phyloP scores from a whole-genome alignment of 2,888 invertebrate genomes.

The Eumacrocentrus americanus region DNA sequence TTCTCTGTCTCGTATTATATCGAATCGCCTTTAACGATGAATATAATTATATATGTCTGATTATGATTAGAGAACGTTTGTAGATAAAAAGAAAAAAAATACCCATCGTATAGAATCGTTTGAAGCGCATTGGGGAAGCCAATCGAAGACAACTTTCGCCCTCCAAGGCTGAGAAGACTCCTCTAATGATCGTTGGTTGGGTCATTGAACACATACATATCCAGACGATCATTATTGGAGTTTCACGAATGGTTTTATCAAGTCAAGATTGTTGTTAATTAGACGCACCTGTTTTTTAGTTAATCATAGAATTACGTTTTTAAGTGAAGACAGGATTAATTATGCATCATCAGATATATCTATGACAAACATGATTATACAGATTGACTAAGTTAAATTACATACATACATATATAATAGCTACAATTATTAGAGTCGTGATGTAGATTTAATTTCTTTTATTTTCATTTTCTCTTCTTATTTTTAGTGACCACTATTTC shows the following conservation, averaged over 20 bases:
- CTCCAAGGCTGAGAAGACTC: slow-evolving; percentile 59
- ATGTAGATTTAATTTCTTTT: too few relatives aligned
- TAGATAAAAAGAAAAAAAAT: background rate
- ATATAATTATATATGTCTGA: background rate
- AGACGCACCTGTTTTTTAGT: slow-evolving; percentile 4
- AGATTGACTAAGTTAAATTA: too few relatives aligned
- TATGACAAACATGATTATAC: too few relatives aligned
- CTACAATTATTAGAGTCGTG: too few relatives aligned
- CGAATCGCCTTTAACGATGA: too few relatives aligned
- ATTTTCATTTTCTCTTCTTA: too few relatives aligned
- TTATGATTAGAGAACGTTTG: background rate
- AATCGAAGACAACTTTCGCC: slow-evolving; percentile 56
- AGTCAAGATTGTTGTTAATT: slow-evolving; percentile 15
- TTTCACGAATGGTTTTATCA: too few relatives aligned
- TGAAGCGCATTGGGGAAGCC: background rate
- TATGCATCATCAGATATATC: background rate
- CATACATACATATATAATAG: too few relatives aligned
- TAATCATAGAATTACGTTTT: background rate
- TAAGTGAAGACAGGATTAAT: background rate
- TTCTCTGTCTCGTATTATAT: too few relatives aligned
- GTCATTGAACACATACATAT: slow-evolving; percentile 11
- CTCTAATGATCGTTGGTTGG: slow-evolving; percentile 13
- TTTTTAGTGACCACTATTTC: too few relatives aligned
- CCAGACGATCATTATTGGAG: slow-evolving; percentile 1
- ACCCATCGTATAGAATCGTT: background rate